Evolutionary conservation across 2,888 invertebrate species (phyloP), one percentile per base, ranked within the genome.

Genomic region (Macrophya alboannulata): DNA sequence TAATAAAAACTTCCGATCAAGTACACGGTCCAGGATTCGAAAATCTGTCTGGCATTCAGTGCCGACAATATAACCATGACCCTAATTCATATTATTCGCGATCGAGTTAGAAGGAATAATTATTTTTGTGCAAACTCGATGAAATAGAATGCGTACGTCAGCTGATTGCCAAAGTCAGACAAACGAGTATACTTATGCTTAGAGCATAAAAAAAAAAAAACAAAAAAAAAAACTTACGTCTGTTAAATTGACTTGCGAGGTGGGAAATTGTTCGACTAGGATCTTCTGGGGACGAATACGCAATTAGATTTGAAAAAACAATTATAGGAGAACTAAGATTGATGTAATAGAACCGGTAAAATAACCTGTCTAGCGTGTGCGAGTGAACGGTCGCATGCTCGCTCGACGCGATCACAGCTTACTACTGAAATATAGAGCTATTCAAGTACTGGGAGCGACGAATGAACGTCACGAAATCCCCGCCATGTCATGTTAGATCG

Each of bases 101-200:
- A 55, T 17, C 25, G 17, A 17, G 55, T 48, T n/a, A 37, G 55
- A 31, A 17, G 37, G 31, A 77, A 37, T 17, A 6, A 48, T 77
- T 55, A 55, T 77, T 77, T 77, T 77, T 51, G 77, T 55, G 77
- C 51, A 55, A 31, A 77, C 77, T 77, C 77, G n/a, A 51, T 77
- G n/a, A 8, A 68, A 68, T 4, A 6, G 31, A 31, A 37, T 68
- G 68, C 37, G 37, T 17, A 68, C 68, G 68, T 68, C 68, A 68
- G 37, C 68, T 17, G 68, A 37, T 31, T 25, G 17, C 68, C 68
- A 12, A 12, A 62, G 21, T 68, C 68, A 37, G 6, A 37, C 37
- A 68, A 68, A 37, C 37, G 12, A 68, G 68, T 68, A 37, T 37
- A 48, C 12, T 48, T 9, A 17, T 68, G 68, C n/a, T n/a, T 25